Evolutionary conservation across 2,113 vertebrate genomes (phyloP), one percentile per base, ranked within the genome.

Genomic region (Seriola rivoliana): DNA sequence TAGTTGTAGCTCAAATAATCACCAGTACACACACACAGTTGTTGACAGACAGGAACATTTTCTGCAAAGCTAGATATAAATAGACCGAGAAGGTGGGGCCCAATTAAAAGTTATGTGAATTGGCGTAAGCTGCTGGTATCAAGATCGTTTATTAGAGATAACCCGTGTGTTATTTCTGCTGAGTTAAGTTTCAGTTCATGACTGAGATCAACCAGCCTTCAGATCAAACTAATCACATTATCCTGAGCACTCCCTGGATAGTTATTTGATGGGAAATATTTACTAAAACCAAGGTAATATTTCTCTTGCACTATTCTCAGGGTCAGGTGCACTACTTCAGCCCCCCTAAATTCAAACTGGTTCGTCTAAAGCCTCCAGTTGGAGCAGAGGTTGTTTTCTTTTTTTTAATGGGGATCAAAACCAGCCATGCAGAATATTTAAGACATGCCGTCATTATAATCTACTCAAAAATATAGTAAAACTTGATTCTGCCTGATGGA

Each of bases 1-100:
- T 59, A 63, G 38, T 9, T 29, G 63, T 52, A 71, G 57, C 69
- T 63, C 63, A 66, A 80, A 71, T 58, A 44, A 72, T 73, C 46
- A 84, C 81, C 83, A 65, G 62, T 52, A 75, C 16, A 38, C 52
- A 58, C 70, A 68, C 64, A 71, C 19, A 32, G n/a, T 29, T 74
- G 75, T 74, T 85, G 80, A 81, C 69, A 78, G 80, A 68, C 16
- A 75, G 48, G 16, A 40, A 57, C n/a, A 4, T 72, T 84, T 59
- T 90, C 71, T 69, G 34, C 36, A 7, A 50, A 71, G 62, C 52
- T 29, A 10, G 57, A 21, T 38, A 52, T 14, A 16, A 78, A 71
- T 14, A 60, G 14, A 34, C 8, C 0, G 29, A 72, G 60, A 46
- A 55, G 8, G 23, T 23, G 29, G 9, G n/a, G 36, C 65, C 29